Evolutionary conservation across 2,888 invertebrate genomes (phyloP).

Genomic region (Anthrax anthrax): DNA sequence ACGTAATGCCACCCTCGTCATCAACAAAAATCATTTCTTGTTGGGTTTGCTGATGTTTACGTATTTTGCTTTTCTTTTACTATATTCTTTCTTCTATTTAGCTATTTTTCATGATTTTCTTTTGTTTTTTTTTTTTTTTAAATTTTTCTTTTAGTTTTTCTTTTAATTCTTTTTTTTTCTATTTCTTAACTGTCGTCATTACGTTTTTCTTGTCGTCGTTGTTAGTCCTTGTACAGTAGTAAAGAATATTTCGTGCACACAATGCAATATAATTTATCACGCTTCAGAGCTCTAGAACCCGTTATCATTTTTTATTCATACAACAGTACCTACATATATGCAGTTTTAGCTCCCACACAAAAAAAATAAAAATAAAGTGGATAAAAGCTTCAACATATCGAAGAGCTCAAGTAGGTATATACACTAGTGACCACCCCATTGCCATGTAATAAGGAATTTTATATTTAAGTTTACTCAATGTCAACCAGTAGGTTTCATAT

Average conservation of each 20-base stretch:
- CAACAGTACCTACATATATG: too few relatives aligned
- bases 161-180: not conserved
- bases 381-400: too few relatives aligned
- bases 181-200: not conserved
- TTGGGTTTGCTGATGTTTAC: slow-evolving; percentile 1
- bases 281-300: slow-evolving; percentile 11
- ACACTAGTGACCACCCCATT: too few relatives aligned
- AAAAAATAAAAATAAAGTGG: too few relatives aligned
- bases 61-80: not conserved
- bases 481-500: too few relatives aligned
- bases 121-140: not conserved
- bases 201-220: not conserved
- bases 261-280: slow-evolving; percentile 14
- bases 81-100: not conserved
- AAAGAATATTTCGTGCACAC: slow-evolving; percentile 12
- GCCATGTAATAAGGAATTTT: too few relatives aligned
- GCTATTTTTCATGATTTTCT: not conserved
- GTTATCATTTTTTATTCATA: slow-evolving; percentile 11
- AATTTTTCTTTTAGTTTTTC: not conserved
- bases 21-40: slow-evolving; percentile 7
- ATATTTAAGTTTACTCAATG: too few relatives aligned
- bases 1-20: too few relatives aligned
- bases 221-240: not conserved
- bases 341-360: too few relatives aligned
- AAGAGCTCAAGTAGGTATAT: too few relatives aligned